phyloP scores from a whole-genome alignment of 2,888 invertebrate species.

The Ditylenchus weischeri region DNA sequence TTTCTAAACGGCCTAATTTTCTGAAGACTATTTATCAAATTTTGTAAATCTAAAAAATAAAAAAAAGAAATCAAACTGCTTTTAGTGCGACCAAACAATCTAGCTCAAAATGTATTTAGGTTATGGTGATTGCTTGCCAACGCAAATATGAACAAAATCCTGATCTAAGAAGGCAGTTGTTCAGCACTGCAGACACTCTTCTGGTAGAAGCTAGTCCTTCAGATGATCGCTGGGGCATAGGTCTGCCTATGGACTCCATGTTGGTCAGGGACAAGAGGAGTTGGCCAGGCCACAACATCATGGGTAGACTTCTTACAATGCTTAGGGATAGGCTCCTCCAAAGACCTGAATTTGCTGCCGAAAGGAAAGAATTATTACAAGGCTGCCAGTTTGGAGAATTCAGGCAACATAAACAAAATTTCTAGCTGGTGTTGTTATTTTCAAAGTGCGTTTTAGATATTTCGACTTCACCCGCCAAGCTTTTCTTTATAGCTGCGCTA shows the following conservation, averaged over 20 bases:
- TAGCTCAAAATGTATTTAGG: slow-evolving; percentile 7
- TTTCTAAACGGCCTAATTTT: no score
- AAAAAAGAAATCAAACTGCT: no score
- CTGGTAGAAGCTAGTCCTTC: slow-evolving; percentile 26
- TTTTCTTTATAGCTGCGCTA: no score
- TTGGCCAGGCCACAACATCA: slow-evolving; percentile 23
- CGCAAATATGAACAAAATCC: slow-evolving; percentile 21
- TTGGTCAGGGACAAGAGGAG: slow-evolving; percentile 17
- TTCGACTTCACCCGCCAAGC: no score
- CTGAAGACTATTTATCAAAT: no score
- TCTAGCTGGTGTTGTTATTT: no score
- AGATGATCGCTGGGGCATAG: slow-evolving; percentile 27
- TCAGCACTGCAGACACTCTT: slow-evolving; percentile 20
- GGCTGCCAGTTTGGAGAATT: no score
- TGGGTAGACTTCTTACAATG: slow-evolving; percentile 24
- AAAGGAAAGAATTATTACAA: background rate
- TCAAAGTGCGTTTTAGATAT: no score
- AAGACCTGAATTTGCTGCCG: slow-evolving; percentile 21
- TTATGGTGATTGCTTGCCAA: slow-evolving; percentile 24
- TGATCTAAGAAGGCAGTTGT: slow-evolving; percentile 22
- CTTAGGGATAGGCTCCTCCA: slow-evolving; percentile 21
- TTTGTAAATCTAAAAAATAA: no score
- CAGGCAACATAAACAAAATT: no score
- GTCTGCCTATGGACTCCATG: slow-evolving; percentile 16
- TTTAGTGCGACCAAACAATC: no score